Evolutionary conservation across 2,113 vertebrate genomes (phyloP).

Genomic region (Verasper variegatus): DNA sequence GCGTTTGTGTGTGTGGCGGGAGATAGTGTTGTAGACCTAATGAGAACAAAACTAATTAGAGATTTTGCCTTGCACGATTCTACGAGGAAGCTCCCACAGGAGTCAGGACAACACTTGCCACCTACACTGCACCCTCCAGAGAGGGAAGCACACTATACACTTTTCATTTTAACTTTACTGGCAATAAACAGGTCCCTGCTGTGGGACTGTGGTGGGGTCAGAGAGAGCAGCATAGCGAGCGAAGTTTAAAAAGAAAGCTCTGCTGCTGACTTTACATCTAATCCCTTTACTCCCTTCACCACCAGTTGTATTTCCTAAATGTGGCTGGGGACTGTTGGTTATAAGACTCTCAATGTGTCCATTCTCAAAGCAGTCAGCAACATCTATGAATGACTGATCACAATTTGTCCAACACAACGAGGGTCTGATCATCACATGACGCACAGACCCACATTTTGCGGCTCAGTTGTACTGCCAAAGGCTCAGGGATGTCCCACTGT

Average conservation of each 20-base stretch:
- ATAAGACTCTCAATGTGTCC: neutral
- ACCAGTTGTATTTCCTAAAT: neutral
- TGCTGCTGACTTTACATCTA: slow-evolving; percentile 12
- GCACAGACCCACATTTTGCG: slow-evolving; percentile 4
- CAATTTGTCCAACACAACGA: neutral
- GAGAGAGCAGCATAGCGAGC: slow-evolving; percentile 5
- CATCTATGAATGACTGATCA: neutral
- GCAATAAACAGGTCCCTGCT: slow-evolving; percentile 6
- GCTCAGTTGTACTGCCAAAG: slow-evolving; percentile 14
- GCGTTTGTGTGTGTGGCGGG: slow-evolving; percentile 48
- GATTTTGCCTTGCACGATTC: slow-evolving; percentile 58
- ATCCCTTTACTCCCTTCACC: neutral
- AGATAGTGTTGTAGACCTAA: slow-evolving; percentile 63
- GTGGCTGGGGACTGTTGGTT: too few species aligned
- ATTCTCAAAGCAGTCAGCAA: neutral
- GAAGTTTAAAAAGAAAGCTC: slow-evolving; percentile 26
- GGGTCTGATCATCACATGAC: slow-evolving; percentile 13
- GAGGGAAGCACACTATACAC: slow-evolving; percentile 10
- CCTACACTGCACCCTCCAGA: slow-evolving; percentile 37
- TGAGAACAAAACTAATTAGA: slow-evolving; percentile 78
- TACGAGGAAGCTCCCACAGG: slow-evolving; percentile 48
- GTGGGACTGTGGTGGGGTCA: slow-evolving; percentile 15
- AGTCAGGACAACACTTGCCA: slow-evolving; percentile 52
- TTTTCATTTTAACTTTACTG: slow-evolving; percentile 35
- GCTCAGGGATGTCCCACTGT: neutral